Percentiles rank a stretch among this genome's conserved stretches.
These are phyloP conservation scores for Sturnus vulgaris DNA, from an alignment of 2,113 vertebrate genomes.

Conservation along the genomic window DNA sequence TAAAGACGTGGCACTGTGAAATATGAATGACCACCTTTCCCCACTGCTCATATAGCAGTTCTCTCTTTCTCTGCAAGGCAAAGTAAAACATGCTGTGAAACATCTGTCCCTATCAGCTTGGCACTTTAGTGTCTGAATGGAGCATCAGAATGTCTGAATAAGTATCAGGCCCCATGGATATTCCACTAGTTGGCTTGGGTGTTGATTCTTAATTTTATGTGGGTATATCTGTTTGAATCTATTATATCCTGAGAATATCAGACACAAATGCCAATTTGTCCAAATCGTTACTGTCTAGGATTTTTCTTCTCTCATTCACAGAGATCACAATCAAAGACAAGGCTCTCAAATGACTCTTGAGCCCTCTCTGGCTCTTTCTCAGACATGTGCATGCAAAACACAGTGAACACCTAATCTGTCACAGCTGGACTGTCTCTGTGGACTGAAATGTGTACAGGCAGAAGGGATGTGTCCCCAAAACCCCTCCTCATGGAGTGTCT, in stretches of 20 bases:
- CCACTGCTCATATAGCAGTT: neutral
- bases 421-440: neutral
- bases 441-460: neutral
- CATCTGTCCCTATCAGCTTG: neutral
- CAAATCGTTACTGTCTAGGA: fast-evolving
- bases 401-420: neutral
- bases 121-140: neutral
- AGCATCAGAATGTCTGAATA: neutral
- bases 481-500: fast-evolving
- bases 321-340: neutral
- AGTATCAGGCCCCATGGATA: neutral
- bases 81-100: neutral
- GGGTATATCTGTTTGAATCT: neutral
- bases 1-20: neutral
- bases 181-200: neutral
- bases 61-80: neutral
- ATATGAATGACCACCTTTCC: neutral
- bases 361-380: neutral
- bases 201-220: neutral
- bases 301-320: neutral
- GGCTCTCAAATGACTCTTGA: neutral
- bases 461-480: neutral
- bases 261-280: neutral
- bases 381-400: neutral
- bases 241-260: neutral